These are phyloP conservation scores for Lagopus leucura DNA, from an alignment of 2,113 vertebrate genomes.

Conservation along the genomic window DNA sequence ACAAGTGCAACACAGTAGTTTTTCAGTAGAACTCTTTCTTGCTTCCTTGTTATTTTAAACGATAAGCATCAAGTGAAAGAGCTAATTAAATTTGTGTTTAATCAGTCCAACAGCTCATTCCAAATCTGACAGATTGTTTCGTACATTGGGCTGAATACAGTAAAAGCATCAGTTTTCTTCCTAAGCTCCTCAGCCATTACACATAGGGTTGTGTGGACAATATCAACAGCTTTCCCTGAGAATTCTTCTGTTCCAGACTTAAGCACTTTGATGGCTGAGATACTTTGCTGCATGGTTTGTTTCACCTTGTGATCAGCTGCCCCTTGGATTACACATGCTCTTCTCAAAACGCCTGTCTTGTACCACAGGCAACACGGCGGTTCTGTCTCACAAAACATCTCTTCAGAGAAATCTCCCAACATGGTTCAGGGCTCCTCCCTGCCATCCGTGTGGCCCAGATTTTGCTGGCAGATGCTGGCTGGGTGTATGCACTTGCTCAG, in stretches of 20 bases:
- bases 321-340: not conserved
- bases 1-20: not conserved
- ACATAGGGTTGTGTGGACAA: not conserved
- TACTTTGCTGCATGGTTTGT: not conserved
- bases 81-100: slow-evolving; percentile 57
- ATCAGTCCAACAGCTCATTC: slow-evolving; percentile 12
- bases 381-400: not conserved
- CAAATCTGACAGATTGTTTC: not conserved
- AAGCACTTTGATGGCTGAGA: not conserved
- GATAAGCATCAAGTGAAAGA: slow-evolving; percentile 37
- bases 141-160: not conserved
- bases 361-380: not conserved
- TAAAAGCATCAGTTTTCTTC: not conserved
- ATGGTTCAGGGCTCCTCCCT: not conserved
- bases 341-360: not conserved
- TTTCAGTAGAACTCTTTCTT: slow-evolving; percentile 21
- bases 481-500: not conserved
- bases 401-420: not conserved
- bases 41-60: slow-evolving; percentile 39
- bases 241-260: not conserved
- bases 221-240: not conserved
- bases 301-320: not conserved
- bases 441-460: not conserved
- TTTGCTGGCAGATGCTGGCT: not conserved
- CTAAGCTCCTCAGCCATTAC: not conserved